Base-by-base conservation (phyloP, 2,888 invertebrate species). In the Drosophila monieri region DNA sequence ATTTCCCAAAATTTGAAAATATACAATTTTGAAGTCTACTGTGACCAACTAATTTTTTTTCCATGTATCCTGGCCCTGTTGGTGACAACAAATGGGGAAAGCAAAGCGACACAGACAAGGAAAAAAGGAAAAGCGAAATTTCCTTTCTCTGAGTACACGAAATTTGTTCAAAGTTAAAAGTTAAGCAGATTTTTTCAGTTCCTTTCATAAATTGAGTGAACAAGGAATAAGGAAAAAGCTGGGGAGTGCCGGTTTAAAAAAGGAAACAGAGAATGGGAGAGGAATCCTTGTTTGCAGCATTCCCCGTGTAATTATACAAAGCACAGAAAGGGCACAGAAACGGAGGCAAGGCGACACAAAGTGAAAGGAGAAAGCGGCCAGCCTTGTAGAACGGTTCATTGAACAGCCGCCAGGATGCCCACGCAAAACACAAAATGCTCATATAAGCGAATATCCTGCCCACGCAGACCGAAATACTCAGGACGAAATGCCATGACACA, bases 151-250 rank as follows among this genome's bases (percentile, higher is more conserved):
- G 44, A 60, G 48, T 49, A 60, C 55, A 66, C 65, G 21, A 54
- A 70, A 70, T 58, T 67, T 67, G 69, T 68, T 60, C 68, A 69
- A 69, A 69, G 68, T 54, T 70, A 69, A 69, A 69, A 69, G 68
- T 69, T 70, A 69, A 60, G 60, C 53, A 54, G 48, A 18, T 70
- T 60, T 69, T 54, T 53, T 52, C 65, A 41, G 55, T 56, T 66
- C 48, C 67, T 65, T 66, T 55, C 67, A 67, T 66, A 66, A 67
- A 67, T 67, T 67, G 65, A 51, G 27, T 46, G 43, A 15, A 54
- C 54, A 65, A 27, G 46, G 21, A 18, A 41, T 41, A 32, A 35
- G 9, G 12, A 43, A 25, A 27, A 9, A 27, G 6, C 14, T 14
- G 35, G 44, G 27, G 35, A 44, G 32, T 49, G 5, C 32, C 35